Evolutionary conservation across 2,113 vertebrate genomes (phyloP), one percentile per base, ranked within the genome.

Genomic region (Pipa parva): DNA sequence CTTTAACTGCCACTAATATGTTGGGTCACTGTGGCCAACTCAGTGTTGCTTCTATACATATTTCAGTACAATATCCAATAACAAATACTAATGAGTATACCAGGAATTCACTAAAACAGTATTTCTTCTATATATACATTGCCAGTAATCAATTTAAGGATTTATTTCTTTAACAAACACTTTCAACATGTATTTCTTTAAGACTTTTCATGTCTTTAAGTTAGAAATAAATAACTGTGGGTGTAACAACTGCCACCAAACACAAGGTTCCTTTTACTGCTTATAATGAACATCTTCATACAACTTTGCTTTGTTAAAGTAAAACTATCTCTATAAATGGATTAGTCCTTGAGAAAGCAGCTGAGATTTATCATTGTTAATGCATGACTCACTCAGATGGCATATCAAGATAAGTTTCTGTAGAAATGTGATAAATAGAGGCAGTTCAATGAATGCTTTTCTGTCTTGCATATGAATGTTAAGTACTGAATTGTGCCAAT

Each of bases 351-450:
- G 36, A 61, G 18, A 17, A 70, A 51, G n/a, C 9, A 11, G 17
- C n/a, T 48, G 15, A 70, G 25, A 61, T 68, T 52, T 68, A 33
- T 68, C 65, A 60, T 68, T 60, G 49, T 54, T 70, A 61, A 36
- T 20, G 12, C 27, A 54, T 61, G 49, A 70, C 49, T 52, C 49
- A 61, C 31, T 69, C 31, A 60, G 25, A 49, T 24, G 36, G 20
- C 24, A 29, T 59, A 68, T 59, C 25, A 50, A 60, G 57, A 54
- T 45, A 39, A 61, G 48, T 70, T 51, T 60, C 51, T 54, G 31
- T 31, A 54, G 26, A 59, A 31, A 54, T 69, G 9, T 52, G 57
- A 69, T 69, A 60, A 60, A 69, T 54, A 61, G 37, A 45, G 24
- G 51, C 45, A 51, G 26, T 25, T 26, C 33, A 20, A 24, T 67